phyloP scores from a whole-genome alignment of 2,888 invertebrate genomes.

The Formica aserva region DNA sequence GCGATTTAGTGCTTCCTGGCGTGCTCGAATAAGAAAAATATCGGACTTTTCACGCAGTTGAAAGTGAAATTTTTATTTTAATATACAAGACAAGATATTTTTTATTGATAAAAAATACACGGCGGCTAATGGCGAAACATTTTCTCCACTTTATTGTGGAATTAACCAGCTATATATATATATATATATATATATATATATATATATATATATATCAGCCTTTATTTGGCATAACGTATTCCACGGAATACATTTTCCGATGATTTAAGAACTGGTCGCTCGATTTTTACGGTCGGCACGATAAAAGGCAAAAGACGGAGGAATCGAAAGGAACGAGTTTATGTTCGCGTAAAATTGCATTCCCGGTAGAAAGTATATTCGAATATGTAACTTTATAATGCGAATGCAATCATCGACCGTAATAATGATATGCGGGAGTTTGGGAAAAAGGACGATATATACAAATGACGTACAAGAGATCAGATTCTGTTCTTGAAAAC shows the following conservation, averaged over 20 bases:
- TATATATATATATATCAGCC: slow-evolving; percentile 54
- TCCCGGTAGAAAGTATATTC: slow-evolving; percentile 42
- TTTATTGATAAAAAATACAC: not conserved
- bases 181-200: slow-evolving; percentile 52
- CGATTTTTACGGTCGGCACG: slow-evolving; percentile 51
- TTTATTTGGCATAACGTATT: slow-evolving; percentile 63
- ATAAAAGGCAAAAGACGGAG: slow-evolving; percentile 16
- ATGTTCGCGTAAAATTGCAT: slow-evolving; percentile 25
- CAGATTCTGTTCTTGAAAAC: not conserved
- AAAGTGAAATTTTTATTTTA: slow-evolving; percentile 7
- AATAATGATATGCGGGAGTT: slow-evolving; percentile 3
- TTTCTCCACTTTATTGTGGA: slow-evolving; percentile 63
- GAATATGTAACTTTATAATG: slow-evolving; percentile 4
- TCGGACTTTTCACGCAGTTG: not conserved
- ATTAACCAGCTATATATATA: slow-evolving; percentile 46
- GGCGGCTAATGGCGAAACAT: slow-evolving; percentile 18
- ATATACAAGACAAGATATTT: not conserved
- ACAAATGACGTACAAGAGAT: not conserved
- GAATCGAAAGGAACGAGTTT: slow-evolving; percentile 48
- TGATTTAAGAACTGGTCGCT: slow-evolving; percentile 65
- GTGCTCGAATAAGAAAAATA: not conserved
- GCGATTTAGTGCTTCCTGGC: not conserved
- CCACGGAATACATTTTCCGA: slow-evolving; percentile 59
- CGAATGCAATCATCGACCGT: slow-evolving; percentile 6
- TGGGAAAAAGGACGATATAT: not conserved